A percentile compares a stretch with the other conserved stretches of the same genome.
These are phyloP conservation scores for Macrostomum lignano DNA, from an alignment of 1,140 invertebrate species.

Conservation along the genomic window DNA sequence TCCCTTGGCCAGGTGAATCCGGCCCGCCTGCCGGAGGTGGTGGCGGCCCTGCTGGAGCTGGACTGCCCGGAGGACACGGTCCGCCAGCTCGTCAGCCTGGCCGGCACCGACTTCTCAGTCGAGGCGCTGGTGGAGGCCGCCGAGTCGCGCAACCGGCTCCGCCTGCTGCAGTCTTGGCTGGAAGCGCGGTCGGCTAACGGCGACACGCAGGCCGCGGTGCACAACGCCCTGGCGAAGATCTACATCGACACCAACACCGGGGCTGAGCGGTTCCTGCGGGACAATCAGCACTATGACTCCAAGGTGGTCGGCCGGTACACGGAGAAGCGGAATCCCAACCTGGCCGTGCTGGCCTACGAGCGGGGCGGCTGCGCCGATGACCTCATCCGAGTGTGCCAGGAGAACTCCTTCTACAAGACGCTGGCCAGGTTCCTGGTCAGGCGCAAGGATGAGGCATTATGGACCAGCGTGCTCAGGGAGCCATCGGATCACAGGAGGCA, in stretches of 20 bases:
- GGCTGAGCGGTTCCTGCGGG: constrained; percentile 77
- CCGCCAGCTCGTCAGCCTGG: constrained; percentile 85
- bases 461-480: constrained; percentile 77
- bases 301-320: constrained; percentile 83
- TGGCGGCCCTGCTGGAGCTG: constrained; percentile 81
- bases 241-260: constrained; percentile 99
- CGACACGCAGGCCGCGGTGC: constrained; percentile 75
- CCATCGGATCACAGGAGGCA: constrained; percentile 73
- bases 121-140: constrained; percentile 94
- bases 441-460: constrained; percentile 65
- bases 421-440: constrained; percentile 81
- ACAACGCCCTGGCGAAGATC: constrained; percentile 95
- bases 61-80: constrained; percentile 97
- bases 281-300: constrained; percentile 75
- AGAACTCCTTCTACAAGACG: constrained; percentile 91
- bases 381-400: constrained; percentile 84
- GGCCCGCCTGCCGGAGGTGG: constrained; percentile 74
- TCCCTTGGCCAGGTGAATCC: too few species aligned
- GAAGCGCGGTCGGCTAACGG: constrained; percentile 86
- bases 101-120: constrained; percentile 84
- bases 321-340: constrained; percentile 91
- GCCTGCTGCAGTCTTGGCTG: constrained; percentile 74
- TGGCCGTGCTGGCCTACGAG: constrained; percentile 93
- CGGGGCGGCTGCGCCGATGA: constrained; percentile 85
- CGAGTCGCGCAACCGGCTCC: constrained; percentile 78